Evolutionary conservation across 2,888 invertebrate species (phyloP).

Genomic region (Noctua fimbriata): DNA sequence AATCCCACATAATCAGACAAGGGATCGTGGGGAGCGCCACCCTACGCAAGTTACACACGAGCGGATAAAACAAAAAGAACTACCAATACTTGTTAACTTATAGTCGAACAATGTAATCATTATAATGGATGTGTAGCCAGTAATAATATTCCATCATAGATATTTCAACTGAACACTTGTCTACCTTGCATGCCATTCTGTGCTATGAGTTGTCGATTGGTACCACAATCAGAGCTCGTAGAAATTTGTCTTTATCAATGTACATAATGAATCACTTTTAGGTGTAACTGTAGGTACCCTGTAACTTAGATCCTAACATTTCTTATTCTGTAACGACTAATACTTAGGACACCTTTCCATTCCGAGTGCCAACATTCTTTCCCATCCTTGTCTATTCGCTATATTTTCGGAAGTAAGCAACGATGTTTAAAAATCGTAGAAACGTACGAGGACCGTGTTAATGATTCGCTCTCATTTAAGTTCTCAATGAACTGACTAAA

Average conservation of each 20-base stretch:
- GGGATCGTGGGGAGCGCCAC: neutral
- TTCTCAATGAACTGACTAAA: neutral
- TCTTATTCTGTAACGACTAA: constrained; percentile 59
- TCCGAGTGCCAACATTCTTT: constrained; percentile 69
- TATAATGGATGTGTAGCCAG: constrained; percentile 57
- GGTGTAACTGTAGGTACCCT: constrained; percentile 55
- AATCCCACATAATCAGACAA: neutral
- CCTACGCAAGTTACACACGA: neutral
- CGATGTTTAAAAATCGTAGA: constrained; percentile 52
- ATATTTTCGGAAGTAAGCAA: constrained; percentile 56
- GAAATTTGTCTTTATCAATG: constrained; percentile 41
- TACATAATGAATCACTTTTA: constrained; percentile 49
- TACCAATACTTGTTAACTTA: constrained; percentile 52
- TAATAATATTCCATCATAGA: constrained; percentile 46
- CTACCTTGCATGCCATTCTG: constrained; percentile 34
- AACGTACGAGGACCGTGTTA: constrained; percentile 37
- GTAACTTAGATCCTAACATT: constrained; percentile 64
- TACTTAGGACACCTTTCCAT: constrained; percentile 48
- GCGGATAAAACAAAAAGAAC: constrained; percentile 34
- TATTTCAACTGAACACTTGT: constrained; percentile 36
- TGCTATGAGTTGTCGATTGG: constrained; percentile 13
- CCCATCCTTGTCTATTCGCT: constrained; percentile 22
- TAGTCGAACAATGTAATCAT: constrained; percentile 47
- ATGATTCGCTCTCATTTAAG: constrained; percentile 28
- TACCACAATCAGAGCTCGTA: constrained; percentile 21